Conservation (phyloP, 1,140 invertebrate species). For the Atta cephalotes region DNA sequence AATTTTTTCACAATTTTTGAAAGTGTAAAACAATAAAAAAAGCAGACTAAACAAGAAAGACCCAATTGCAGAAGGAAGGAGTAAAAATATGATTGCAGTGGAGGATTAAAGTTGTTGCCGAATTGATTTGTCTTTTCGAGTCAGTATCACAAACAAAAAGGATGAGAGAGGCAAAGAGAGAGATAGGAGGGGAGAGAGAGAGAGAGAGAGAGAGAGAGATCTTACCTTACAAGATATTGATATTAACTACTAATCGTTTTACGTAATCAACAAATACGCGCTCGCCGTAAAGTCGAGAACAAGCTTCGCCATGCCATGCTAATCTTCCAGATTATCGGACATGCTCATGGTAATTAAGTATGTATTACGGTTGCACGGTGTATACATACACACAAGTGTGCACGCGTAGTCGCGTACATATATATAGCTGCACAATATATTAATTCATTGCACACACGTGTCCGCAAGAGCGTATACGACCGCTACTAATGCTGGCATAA, state of each 20-base stretch:
- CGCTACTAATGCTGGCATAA: conserved; percentile 49
- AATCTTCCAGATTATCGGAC: conserved; percentile 63
- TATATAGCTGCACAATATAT: conserved; percentile 21
- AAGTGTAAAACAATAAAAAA: no score
- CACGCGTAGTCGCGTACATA: not conserved
- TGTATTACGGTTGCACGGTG: conserved; percentile 50
- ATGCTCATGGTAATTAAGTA: conserved; percentile 63
- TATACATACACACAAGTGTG: not conserved
- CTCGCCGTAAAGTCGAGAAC: conserved; percentile 47
- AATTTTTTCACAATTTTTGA: no score
- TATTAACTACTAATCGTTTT: conserved; percentile 53
- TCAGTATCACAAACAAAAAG: not conserved
- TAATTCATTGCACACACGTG: conserved; percentile 2
- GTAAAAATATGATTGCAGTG: no score
- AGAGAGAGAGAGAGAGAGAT: not conserved
- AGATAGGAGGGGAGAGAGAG: no score
- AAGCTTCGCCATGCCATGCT: conserved; percentile 19
- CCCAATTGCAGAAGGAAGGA: no score
- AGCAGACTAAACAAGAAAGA: no score
- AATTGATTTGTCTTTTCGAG: not conserved
- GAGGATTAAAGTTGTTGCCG: no score
- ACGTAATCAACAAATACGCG: conserved; percentile 42
- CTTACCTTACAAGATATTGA: conserved; percentile 38
- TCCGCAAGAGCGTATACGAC: conserved; percentile 16
- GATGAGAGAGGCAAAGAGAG: no score